Base-by-base conservation (phyloP, 2,113 vertebrate species). In the Acanthochromis polyacanthus region DNA sequence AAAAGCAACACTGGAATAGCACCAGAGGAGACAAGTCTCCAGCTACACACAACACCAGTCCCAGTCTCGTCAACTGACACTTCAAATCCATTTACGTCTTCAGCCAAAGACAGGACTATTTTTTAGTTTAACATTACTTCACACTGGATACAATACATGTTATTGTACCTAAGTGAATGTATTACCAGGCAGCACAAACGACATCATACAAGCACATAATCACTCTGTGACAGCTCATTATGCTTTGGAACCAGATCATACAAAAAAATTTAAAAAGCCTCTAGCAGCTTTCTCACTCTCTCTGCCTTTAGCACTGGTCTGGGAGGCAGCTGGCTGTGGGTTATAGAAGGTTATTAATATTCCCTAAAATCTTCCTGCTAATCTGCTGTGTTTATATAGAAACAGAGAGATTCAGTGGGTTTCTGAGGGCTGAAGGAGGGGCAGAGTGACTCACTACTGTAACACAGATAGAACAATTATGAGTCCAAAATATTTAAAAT, bases 331-430 rank as follows among this genome's bases (percentile, higher is more conserved):
- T 73, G 81, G 58, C 68, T 59, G 16, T 36, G 36, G n/a, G 79
- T 83, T 58, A 46, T 1, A 51, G 51, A 14, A 16, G 30, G 52
- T 81, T 75, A 74, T 79, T 65, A 81, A 82, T 68, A 86, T 86
- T 79, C 66, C 65, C 45, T 56, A n/a, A 71, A 11, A 75, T 80
- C 60, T 48, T 53, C 23, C 55, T 67, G 76, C 55, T 88, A 82
- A 86, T 84, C 78, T 81, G 53, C 56, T 82, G 23, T 46, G 76
- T 83, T 85, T 65, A 71, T 62, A 57, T 60, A 57, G 57, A 80
- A 77, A 56, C 75, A 72, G 12, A 79, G 25, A 73, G 10, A 11
- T 36, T 72, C 66, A 3, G 45, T 38, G 62, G 22, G 17, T 2
- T 56, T 61, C 5, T 8, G 40, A 40, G 25, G n/a, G 20, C 20